These are phyloP conservation scores for Teleopsis dalmanni DNA, from an alignment of 1,140 invertebrate genomes.

Conservation along the genomic window DNA sequence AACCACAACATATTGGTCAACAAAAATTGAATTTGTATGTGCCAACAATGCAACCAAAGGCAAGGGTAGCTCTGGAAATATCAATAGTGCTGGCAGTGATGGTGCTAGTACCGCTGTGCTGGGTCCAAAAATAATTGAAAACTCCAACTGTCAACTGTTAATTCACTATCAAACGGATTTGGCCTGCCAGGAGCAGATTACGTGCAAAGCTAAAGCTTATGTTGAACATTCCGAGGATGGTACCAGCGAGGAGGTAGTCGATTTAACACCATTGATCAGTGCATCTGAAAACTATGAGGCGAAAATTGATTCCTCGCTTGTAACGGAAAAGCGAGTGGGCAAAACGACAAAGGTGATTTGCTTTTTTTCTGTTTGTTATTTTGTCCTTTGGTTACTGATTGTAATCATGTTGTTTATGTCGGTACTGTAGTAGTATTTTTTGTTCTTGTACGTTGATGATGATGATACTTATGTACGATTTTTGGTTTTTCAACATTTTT, in stretches of 20 bases:
- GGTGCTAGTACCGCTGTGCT: constrained; percentile 4
- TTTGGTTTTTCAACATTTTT: too few species aligned
- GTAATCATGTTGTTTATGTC: neutral
- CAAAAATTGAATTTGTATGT: constrained; percentile 49
- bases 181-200: constrained; percentile 46
- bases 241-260: constrained; percentile 31
- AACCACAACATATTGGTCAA: constrained; percentile 36
- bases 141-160: constrained; percentile 44
- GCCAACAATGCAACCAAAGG: constrained; percentile 35
- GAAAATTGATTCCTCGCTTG: constrained; percentile 30
- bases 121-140: constrained; percentile 43
- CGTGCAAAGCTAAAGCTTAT: constrained; percentile 23
- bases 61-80: constrained; percentile 16
- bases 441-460: too few species aligned
- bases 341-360: constrained; percentile 34
- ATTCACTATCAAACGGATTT: constrained; percentile 47
- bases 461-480: neutral
- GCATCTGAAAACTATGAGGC: constrained; percentile 46
- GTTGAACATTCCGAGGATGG: constrained; percentile 25
- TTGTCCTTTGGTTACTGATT: too few species aligned
- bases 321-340: constrained; percentile 22
- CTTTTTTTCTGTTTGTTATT: neutral
- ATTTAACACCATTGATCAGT: constrained; percentile 45
- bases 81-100: constrained; percentile 13
- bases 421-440: neutral